Evolutionary conservation across 2,797 vertebrate species (phyloP), one percentile per base, ranked within the genome.

Genomic region (Dicrostonyx torquatus): DNA sequence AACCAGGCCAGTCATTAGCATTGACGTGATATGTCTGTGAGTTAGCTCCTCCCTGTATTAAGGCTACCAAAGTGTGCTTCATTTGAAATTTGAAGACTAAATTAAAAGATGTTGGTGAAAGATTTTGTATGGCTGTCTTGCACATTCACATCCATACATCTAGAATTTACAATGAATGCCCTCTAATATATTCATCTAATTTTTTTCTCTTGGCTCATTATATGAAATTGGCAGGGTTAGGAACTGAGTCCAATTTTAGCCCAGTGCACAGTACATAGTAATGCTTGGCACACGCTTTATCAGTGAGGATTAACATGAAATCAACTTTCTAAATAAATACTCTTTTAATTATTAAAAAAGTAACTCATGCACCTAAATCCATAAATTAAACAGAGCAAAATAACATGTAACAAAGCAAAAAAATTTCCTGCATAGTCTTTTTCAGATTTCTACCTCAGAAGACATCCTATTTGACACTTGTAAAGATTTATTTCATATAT

Each of bases 1-100:
- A 90, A 50, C 89, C 76, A 58, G 62, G 40, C 31, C 82, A 91
- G 79, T n/a, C 22, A 34, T 62, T 24, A 29, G n/a, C 68, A 90
- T 9, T 26, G 6, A 80, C 2, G 22, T 58, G 66, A 91, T 90
- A 22, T 18, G 75, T 45, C 45, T 77, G 37, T 83, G 60, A 91
- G 58, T 87, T 50, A 72, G 45, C 17, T 83, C 22, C 29, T 84
- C 45, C 90, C 50, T 90, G 75, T 83, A 86, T 73, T 17, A 64
- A 94, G 29, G 20, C 43, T 92, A 90, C 53, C 53, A 90, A 92
- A 29, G 75, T 68, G 75, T 94, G 26, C 53, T 53, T 80, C 29
- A 10, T 85, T 80, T 77, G 60, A 87, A 10, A 55, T 60, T 79
- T 55, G 45, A 79, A 18, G 53, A 92, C 75, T 88, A 58, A 64